Evolutionary conservation across 2,888 invertebrate species (phyloP), one percentile per base, ranked within the genome.

Genomic region (Thelaira solivaga): DNA sequence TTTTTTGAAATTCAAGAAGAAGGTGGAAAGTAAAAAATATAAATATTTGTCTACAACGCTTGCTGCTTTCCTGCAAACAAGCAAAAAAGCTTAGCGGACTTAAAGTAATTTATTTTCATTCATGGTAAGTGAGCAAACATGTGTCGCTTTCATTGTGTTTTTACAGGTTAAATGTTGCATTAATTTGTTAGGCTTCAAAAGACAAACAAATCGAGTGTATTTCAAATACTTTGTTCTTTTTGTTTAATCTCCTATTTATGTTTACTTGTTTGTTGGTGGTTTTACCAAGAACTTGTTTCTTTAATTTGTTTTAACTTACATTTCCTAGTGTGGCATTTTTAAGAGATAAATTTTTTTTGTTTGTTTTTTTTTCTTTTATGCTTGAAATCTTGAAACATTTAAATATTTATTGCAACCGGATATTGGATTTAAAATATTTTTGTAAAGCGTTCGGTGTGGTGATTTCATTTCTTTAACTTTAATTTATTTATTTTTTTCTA

Each of bases 361-460:
- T n/a, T 59, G 18, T 45, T 57, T 39, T 26, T 3, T 34, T 31
- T 36, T 36, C n/a, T 29, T n/a, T n/a, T n/a, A n/a, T n/a, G n/a
- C n/a, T n/a, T n/a, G n/a, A n/a, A 4, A 5, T 8, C 18, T 29
- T 61, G n/a, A 22, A 29, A 1, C 22, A 24, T 45, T 11, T 64
- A 10, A 10, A 20, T 29, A n/a, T n/a, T n/a, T n/a, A n/a, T 39
- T 62, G 47, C 47, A 55, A 64, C 45, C 55, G 72, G 62, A 72
- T 55, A 47, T 62, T n/a, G n/a, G n/a, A 53, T 49, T 61, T 61
- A 34, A 34, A 10, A 36, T 16, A 24, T 16, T n/a, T 34, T 65
- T 22, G 41, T 57, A 10, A 11, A 20, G n/a, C n/a, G n/a, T 47
- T 47, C 24, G 11, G n/a, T n/a, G n/a, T n/a, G 22, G 13, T 43